Percentiles rank a stretch among this genome's conserved stretches.
Evolutionary conservation across 2,888 invertebrate species (phyloP).

Genomic region (Bedellia somnulentella): DNA sequence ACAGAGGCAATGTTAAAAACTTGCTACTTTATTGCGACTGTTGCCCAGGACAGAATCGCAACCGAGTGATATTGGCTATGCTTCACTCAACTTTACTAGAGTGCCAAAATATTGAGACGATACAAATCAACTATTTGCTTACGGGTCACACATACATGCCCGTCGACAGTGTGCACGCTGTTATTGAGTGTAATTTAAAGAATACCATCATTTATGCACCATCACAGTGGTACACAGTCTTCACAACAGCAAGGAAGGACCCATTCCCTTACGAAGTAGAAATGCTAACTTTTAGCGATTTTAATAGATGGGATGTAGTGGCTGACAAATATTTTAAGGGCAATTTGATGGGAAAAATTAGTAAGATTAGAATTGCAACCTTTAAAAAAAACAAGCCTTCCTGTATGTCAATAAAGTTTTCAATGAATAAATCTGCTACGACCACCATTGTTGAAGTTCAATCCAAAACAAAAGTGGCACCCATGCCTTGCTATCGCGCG

Average conservation of each 20-base stretch:
- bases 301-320: constrained; percentile 1
- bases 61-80: constrained; percentile 10
- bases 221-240: constrained; percentile 14
- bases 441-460: too few relatives aligned
- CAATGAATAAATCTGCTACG: too few relatives aligned
- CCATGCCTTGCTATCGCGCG: too few relatives aligned
- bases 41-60: constrained; percentile 12
- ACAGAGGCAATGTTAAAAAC: constrained; percentile 6
- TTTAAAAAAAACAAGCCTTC: too few relatives aligned
- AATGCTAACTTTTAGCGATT: constrained; percentile 1
- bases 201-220: constrained; percentile 14
- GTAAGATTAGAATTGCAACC: too few relatives aligned
- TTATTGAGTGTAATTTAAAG: constrained; percentile 12
- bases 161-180: constrained; percentile 14
- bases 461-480: too few relatives aligned
- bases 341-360: too few relatives aligned
- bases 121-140: constrained; percentile 17
- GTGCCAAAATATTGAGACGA: constrained; percentile 11
- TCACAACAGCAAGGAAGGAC: constrained; percentile 11
- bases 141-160: constrained; percentile 20
- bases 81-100: too few relatives aligned
- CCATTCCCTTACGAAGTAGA: constrained; percentile 8
- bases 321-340: too few relatives aligned
- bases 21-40: constrained; percentile 11
- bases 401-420: too few relatives aligned